Percentiles rank a stretch among this genome's conserved stretches.
Conservation (phyloP, 1,140 invertebrate genomes). For the Drosophila repletoides region DNA sequence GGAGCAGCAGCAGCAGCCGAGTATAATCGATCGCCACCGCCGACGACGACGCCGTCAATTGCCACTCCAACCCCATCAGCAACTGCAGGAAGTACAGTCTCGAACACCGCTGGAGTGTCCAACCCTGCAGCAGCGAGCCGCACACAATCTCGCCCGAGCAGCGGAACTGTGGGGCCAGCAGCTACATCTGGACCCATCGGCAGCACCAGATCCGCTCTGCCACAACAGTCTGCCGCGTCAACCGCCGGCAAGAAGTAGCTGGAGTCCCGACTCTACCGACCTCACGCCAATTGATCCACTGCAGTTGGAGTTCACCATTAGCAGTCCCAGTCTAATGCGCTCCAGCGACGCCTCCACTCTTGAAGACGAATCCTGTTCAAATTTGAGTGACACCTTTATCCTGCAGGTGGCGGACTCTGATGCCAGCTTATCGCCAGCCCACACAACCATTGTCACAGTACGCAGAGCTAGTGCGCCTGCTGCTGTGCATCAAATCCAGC, state of each 20-base stretch:
- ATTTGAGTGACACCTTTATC: slow-evolving; percentile 61
- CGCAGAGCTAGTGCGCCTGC: slow-evolving; percentile 55
- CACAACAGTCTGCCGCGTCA: slow-evolving; percentile 81
- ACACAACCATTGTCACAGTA: slow-evolving; percentile 69
- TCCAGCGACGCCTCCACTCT: slow-evolving; percentile 54
- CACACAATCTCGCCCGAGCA: slow-evolving; percentile 75
- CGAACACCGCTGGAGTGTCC: slow-evolving; percentile 13
- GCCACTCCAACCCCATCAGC: slow-evolving; percentile 41
- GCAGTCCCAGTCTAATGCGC: slow-evolving; percentile 80
- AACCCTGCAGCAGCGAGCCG: slow-evolving; percentile 57
- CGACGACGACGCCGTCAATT: slow-evolving; percentile 42
- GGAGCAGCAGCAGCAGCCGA: slow-evolving; percentile 33
- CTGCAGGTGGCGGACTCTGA: slow-evolving; percentile 43
- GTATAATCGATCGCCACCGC: slow-evolving; percentile 57
- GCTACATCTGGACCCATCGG: slow-evolving; percentile 55
- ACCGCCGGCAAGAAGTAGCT: slow-evolving; percentile 77
- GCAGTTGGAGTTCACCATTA: slow-evolving; percentile 71
- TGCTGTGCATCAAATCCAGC: slow-evolving; percentile 12
- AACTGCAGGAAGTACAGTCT: slow-evolving; percentile 14
- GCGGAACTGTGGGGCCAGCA: slow-evolving; percentile 76
- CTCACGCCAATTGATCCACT: slow-evolving; percentile 47
- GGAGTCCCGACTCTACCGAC: slow-evolving; percentile 50
- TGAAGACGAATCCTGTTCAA: slow-evolving; percentile 52
- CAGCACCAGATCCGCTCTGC: slow-evolving; percentile 68
- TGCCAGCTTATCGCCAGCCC: slow-evolving; percentile 64